These are phyloP conservation scores for Drosophila greeni DNA, from an alignment of 2,888 invertebrate genomes.

Conservation along the genomic window DNA sequence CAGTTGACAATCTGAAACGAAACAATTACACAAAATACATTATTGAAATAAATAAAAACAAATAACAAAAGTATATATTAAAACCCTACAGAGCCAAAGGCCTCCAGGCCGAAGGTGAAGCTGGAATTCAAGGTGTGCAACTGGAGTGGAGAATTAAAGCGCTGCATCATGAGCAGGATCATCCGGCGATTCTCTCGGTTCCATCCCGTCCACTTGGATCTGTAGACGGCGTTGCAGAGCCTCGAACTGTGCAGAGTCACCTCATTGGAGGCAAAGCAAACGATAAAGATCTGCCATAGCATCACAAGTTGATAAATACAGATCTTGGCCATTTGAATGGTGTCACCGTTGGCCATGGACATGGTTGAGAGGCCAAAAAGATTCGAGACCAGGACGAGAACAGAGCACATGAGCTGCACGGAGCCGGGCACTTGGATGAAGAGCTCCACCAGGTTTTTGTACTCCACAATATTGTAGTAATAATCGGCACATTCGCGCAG, in stretches of 20 bases:
- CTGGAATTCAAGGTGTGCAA: slow-evolving; percentile 66
- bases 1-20: slow-evolving; percentile 70
- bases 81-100: slow-evolving; percentile 70
- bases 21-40: background rate
- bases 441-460: slow-evolving; percentile 56
- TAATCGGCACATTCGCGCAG: slow-evolving; percentile 59
- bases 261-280: slow-evolving; percentile 69
- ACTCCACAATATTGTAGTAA: slow-evolving; percentile 51
- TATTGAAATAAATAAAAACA: background rate
- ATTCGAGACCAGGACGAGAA: slow-evolving; percentile 71
- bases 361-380: slow-evolving; percentile 68
- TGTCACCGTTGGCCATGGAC: slow-evolving; percentile 41
- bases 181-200: slow-evolving; percentile 53
- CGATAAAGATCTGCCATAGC: slow-evolving; percentile 69
- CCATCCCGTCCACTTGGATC: slow-evolving; percentile 60
- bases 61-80: background rate
- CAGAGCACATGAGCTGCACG: slow-evolving; percentile 69
- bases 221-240: slow-evolving; percentile 57
- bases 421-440: slow-evolving; percentile 64
- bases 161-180: slow-evolving; percentile 54
- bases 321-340: slow-evolving; percentile 53
- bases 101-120: slow-evolving; percentile 63
- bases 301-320: slow-evolving; percentile 65
- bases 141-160: slow-evolving; percentile 54
- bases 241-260: slow-evolving; percentile 56